Base-by-base conservation (phyloP, 2,113 vertebrate genomes). In the Hipposideros armiger region DNA sequence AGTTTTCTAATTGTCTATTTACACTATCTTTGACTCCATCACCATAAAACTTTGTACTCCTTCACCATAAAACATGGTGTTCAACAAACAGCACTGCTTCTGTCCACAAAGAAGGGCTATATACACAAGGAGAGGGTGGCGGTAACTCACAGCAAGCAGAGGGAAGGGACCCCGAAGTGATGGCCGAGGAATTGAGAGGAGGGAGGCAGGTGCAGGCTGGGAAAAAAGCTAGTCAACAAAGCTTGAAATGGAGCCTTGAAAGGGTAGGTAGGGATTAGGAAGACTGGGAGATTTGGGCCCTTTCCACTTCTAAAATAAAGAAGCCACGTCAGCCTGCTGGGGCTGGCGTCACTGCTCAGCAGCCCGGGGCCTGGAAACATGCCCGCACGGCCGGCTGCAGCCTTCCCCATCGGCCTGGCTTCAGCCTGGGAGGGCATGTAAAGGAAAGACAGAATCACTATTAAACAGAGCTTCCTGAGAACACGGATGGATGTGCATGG, bases 81-180 rank as follows among this genome's bases (percentile, higher is more conserved):
- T 66, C 54, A 85, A 17, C 67, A 77, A 91, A 92, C 28, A 64
- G 11, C 40, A 47, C 69, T 73, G 26, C 32, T 95, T 95, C 60
- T 95, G 47, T 62, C 47, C 40, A 93, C 62, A 95, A 80, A 83
- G 40, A 83, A 83, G 40, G 76, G 6, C 20, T 82, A 58, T 28
- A 85, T 85, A 77, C 66, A 67, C 9, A 42, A 84, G 81, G 15
- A 45, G 90, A 45, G 32, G 36, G 14, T 62, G 73, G 13, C 58
- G 26, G 52, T 52, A 66, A 80, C 58, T 90, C 5, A 11, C 26
- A 52, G 56, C 20, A 54, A 74, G 69, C 69, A 58, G 15, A 81
- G 9, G 17, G 42, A 52, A 45, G n/a, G 26, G n/a, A 36, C 22
- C 26, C 10, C 0, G 17, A 36, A 50, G 20, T 40, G 24, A 47